Evolutionary conservation across 2,797 vertebrate species (phyloP).

Genomic region (Falco peregrinus): DNA sequence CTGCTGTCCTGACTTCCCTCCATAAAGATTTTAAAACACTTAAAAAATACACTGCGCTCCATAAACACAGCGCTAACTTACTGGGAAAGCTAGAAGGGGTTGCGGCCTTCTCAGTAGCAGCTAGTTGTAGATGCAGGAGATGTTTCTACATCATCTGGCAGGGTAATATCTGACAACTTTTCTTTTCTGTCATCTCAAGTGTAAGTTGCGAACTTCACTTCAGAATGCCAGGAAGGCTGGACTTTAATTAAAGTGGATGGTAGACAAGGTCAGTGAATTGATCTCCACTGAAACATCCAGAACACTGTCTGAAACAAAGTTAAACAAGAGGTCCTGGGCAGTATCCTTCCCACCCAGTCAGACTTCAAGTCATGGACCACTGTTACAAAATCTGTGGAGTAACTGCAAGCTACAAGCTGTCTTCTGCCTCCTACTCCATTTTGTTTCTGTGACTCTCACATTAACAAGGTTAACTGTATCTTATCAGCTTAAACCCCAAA

Average conservation of each 20-base stretch:
- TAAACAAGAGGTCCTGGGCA: not conserved
- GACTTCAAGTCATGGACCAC: not conserved
- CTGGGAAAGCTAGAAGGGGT: not conserved
- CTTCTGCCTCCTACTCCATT: not conserved
- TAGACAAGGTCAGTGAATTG: not conserved
- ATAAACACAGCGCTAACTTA: rapidly evolving
- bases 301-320: not conserved
- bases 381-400: not conserved
- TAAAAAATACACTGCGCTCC: not conserved
- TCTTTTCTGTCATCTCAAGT: not conserved
- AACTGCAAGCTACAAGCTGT: not conserved
- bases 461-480: not conserved
- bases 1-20: not conserved
- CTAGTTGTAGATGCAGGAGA: not conserved
- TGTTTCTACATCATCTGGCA: not conserved
- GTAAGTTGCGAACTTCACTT: not conserved
- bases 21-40: not conserved
- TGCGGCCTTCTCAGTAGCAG: not conserved
- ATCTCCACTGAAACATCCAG: not conserved
- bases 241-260: not conserved
- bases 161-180: not conserved
- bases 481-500: too few species aligned
- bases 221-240: not conserved
- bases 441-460: not conserved
- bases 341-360: not conserved